Conservation (phyloP, 2,797 vertebrate genomes). For the Sarcophilus harrisii region DNA sequence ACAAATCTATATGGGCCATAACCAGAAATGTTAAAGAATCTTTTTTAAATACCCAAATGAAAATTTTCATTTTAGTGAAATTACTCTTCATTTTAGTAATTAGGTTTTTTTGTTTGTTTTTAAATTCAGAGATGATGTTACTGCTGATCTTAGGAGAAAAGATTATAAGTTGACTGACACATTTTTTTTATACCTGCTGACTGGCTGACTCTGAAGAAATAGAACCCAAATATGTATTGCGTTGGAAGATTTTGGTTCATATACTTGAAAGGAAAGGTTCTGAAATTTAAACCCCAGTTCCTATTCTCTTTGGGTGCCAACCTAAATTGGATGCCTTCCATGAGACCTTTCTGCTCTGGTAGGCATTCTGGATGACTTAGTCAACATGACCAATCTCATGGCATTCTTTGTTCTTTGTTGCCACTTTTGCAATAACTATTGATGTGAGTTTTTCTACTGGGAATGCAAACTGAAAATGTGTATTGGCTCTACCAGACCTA, state of each 20-base stretch:
- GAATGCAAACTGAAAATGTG: background rate
- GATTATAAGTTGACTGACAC: background rate
- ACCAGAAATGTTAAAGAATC: background rate
- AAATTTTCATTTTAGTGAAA: background rate
- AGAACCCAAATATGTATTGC: background rate
- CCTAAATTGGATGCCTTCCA: background rate
- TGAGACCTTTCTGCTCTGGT: background rate
- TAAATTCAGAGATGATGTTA: background rate
- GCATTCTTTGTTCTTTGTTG: background rate
- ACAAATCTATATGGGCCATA: background rate
- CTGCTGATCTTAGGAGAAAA: background rate
- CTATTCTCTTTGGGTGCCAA: background rate
- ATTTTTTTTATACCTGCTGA: background rate
- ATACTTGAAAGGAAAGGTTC: background rate
- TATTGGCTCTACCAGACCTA: background rate
- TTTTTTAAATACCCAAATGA: background rate
- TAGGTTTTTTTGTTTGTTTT: background rate
- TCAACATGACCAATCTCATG: background rate
- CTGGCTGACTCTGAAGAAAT: background rate
- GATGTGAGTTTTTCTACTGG: background rate
- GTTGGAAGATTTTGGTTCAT: background rate
- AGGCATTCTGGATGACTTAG: background rate
- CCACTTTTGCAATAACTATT: background rate
- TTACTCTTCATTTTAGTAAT: rapidly evolving
- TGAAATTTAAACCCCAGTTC: background rate